Conservation (phyloP, 1,140 invertebrate species). For the Cotesia typhae region DNA sequence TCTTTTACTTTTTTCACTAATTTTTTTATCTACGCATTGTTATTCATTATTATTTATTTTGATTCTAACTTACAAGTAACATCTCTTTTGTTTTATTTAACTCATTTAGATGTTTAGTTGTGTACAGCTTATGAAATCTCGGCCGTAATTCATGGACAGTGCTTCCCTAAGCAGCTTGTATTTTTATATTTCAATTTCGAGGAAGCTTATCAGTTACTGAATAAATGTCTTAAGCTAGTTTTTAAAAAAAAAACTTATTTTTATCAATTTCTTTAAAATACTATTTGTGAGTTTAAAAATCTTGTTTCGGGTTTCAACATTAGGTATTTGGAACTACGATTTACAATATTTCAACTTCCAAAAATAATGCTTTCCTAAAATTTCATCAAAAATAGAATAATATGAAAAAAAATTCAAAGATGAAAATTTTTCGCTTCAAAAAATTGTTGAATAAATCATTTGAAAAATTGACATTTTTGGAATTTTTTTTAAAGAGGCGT, state of each 20-base stretch:
- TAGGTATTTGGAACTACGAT: too few species aligned
- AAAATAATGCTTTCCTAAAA: too few species aligned
- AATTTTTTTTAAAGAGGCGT: too few species aligned
- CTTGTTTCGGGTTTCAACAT: too few species aligned
- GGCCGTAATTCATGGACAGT: conserved; percentile 3
- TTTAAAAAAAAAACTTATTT: background rate
- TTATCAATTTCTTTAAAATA: background rate
- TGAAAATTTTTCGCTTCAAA: too few species aligned
- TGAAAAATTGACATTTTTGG: too few species aligned
- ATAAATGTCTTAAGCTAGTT: too few species aligned
- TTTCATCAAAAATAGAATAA: too few species aligned
- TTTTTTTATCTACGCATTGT: background rate
- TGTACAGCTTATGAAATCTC: background rate
- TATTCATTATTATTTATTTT: conserved; percentile 1
- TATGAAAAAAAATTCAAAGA: too few species aligned
- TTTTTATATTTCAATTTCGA: background rate
- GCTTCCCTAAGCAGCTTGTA: conserved; percentile 10
- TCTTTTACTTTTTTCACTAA: background rate
- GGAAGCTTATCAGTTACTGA: background rate
- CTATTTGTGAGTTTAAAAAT: too few species aligned
- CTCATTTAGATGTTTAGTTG: background rate
- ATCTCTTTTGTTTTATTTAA: background rate
- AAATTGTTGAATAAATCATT: too few species aligned
- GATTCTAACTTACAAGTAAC: background rate
- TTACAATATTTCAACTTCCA: too few species aligned